phyloP scores from a whole-genome alignment of 2,888 invertebrate genomes.

The Atherix ibis region DNA sequence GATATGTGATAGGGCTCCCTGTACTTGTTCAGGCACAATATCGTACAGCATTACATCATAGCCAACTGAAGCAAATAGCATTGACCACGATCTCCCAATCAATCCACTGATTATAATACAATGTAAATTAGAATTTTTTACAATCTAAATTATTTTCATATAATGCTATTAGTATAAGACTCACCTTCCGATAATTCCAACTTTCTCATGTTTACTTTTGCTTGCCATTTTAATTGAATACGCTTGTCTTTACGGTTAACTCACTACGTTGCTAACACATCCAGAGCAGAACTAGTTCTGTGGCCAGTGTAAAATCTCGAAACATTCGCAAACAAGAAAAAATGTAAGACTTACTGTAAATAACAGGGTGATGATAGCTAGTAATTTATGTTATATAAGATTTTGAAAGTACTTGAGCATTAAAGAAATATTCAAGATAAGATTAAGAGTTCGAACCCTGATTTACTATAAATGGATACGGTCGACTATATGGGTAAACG shows the following conservation, averaged over 20 bases:
- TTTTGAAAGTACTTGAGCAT: too few relatives aligned
- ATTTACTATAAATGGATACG: too few relatives aligned
- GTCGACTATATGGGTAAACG: too few relatives aligned
- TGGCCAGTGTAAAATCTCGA: not conserved
- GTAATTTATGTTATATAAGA: too few relatives aligned
- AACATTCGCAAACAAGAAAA: not conserved
- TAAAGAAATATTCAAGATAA: too few relatives aligned
- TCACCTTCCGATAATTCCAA: conserved; percentile 65
- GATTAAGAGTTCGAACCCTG: too few relatives aligned
- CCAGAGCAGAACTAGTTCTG: not conserved
- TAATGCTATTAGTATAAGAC: conserved; percentile 5
- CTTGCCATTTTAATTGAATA: conserved; percentile 6
- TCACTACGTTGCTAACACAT: not conserved
- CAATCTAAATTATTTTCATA: too few relatives aligned
- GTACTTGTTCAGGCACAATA: conserved; percentile 57
- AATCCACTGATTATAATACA: too few relatives aligned
- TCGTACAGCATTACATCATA: conserved; percentile 81
- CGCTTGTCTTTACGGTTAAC: not conserved
- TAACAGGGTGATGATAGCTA: too few relatives aligned
- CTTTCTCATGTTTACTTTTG: conserved; percentile 45
- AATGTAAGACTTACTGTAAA: not conserved
- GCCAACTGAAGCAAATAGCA: conserved; percentile 87
- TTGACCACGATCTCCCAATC: conserved; percentile 93
- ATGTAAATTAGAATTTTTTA: too few relatives aligned
- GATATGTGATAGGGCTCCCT: conserved; percentile 58